Base-by-base conservation (phyloP, 2,113 vertebrate species). In the Phainopepla nitens region DNA sequence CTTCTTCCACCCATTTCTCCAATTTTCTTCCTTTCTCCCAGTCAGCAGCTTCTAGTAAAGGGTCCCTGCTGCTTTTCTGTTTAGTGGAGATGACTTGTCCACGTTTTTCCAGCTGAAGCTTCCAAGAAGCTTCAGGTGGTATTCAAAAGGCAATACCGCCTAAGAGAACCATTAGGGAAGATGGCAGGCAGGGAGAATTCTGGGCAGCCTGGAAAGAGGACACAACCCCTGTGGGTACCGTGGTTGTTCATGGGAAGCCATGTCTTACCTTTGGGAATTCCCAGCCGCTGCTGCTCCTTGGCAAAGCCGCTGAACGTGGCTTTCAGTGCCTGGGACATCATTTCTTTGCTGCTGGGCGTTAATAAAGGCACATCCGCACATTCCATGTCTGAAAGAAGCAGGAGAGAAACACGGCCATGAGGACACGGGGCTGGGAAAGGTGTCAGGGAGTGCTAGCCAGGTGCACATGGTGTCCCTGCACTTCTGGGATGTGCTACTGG, bases 281-380 rank as follows among this genome's bases (percentile, higher is more conserved):
- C 99, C 90, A 99, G 98, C 41, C 99, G 97, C 90, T 99, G 99
- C 76, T 99, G 99, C 65, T 99, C 99, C 97, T 99, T 99, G 28
- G 99, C 98, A 50, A 99, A 99, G 90, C 99, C 99, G 3, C 99
- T 99, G 97, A 99, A 99, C 4, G 99, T 99, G 95, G 99, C 99
- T 95, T 99, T 99, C 96, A 99, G 66, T 4, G 99, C 99, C 97
- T 99, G 99, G 77, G 99, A 99, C 99, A 99, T 99, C 99, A 99
- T 99, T 96, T 99, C 99, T 97, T 99, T 99, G 97, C 99, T 99
- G 97, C 99, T 99, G 64, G 99, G 99, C 42, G 99, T 99, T 92
- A 99, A 96, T 41, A 99, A 97, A 23, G 99, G 99, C 61, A 99
- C 99, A 80, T 99, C 99, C 0, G 99, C 99, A 94, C 99, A 99